Evolutionary conservation across 2,888 invertebrate genomes (phyloP), one percentile per base, ranked within the genome.

Genomic region (Petrophora chlorosata): DNA sequence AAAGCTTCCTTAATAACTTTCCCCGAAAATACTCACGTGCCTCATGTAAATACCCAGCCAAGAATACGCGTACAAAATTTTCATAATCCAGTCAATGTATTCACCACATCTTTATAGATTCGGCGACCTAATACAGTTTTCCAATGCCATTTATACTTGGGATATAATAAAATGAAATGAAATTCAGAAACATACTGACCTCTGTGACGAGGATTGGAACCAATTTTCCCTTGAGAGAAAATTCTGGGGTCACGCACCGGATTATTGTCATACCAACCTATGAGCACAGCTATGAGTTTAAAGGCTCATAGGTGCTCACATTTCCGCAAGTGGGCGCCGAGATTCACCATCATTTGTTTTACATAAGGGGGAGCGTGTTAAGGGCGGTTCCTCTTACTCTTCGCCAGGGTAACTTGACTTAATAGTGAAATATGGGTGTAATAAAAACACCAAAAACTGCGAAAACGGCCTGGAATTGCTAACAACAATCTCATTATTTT

Each of bases 131-230:
- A 69, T 68, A 70, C 59, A 62, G 64, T 65, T 71, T 67, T 70
- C 67, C 69, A 67, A 64, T 62, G 73, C 60, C 66, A 60, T 72
- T 70, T 69, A 70, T 63, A 65, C 64, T 63, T 54, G 67, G 70
- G 58, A 65, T 60, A 67, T 70, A 67, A 70, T 76, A 77, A 79
- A 77, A 73, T 67, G 65, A 72, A 75, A 76, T 77, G 73, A 73
- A 79, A 76, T 79, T 79, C 71, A 71, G 73, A 67, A 73, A 73
- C 69, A 75, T 72, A 75, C 72, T 76, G 74, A 76, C 77, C 73
- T 68, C 65, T 66, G 65, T 65, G 71, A 68, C 65, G 63, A 67
- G 67, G 67, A 66, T 73, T 65, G 63, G 65, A 70, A 71, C 67
- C 71, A 75, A 73, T 78, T 76, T 75, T 67, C 63, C 58, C 61